These are phyloP conservation scores for Sinella curviseta DNA, from an alignment of 1,140 invertebrate genomes.

Conservation along the genomic window DNA sequence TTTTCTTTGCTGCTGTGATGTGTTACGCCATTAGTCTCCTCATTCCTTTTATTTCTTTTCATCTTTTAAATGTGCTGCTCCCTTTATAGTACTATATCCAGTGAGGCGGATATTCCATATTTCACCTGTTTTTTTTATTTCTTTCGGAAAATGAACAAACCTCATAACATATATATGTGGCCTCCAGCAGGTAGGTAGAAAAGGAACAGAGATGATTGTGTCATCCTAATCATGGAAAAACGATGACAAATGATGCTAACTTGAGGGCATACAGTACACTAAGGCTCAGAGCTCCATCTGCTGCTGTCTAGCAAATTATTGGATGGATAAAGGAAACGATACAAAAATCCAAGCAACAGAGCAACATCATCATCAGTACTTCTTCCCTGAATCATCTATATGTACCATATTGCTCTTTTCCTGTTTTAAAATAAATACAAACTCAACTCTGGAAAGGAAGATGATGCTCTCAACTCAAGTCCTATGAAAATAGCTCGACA, in stretches of 20 bases:
- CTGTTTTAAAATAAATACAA: not conserved
- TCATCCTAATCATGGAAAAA: not conserved
- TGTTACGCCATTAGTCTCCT: not conserved
- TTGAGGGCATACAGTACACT: not conserved
- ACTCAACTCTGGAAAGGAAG: not conserved
- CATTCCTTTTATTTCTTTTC: not conserved
- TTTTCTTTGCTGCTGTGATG: not conserved
- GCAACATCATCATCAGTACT: not conserved
- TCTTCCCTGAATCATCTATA: too few species aligned
- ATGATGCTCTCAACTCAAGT: not conserved
- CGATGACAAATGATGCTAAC: not conserved
- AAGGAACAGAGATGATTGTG: too few species aligned
- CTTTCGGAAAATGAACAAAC: too few species aligned
- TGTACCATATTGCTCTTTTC: not conserved
- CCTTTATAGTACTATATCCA: not conserved
- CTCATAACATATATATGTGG: too few species aligned
- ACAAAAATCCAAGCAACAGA: not conserved
- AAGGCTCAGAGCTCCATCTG: not conserved
- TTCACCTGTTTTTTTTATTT: too few species aligned
- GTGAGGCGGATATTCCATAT: not conserved
- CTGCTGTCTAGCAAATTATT: too few species aligned
- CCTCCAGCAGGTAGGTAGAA: too few species aligned
- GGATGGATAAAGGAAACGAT: too few species aligned
- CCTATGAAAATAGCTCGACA: not conserved
- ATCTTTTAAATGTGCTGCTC: not conserved